These are phyloP conservation scores for Salmo trutta DNA, from an alignment of 2,797 vertebrate species.

Conservation along the genomic window DNA sequence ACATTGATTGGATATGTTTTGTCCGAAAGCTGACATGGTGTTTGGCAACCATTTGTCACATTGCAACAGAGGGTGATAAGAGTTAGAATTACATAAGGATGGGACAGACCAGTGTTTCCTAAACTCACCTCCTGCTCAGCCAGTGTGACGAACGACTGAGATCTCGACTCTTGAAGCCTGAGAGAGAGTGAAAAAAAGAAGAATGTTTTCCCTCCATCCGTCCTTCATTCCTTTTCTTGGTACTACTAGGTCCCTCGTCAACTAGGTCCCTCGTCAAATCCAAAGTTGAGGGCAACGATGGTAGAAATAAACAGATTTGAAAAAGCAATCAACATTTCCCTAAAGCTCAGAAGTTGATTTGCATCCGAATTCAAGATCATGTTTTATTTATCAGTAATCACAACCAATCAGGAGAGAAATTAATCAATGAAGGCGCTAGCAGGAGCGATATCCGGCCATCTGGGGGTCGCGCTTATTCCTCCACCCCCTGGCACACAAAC, in stretches of 20 bases:
- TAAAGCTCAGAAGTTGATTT: conserved; percentile 77
- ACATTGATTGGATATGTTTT: neutral
- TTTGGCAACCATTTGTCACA: neutral
- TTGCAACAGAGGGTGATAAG: neutral
- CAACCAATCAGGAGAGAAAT: conserved; percentile 90
- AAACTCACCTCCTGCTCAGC: conserved; percentile 9
- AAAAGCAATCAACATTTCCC: conserved; percentile 83
- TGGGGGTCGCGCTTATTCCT: conserved; percentile 80
- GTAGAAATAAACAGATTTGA: conserved; percentile 81
- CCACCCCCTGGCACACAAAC: conserved; percentile 49
- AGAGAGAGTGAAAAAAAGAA: conserved; percentile 42
- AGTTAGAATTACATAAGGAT: neutral
- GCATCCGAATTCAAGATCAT: conserved; percentile 81
- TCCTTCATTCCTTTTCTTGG: conserved; percentile 14
- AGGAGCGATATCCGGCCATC: conserved; percentile 86
- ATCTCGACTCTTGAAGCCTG: conserved; percentile 49
- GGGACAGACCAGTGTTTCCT: neutral
- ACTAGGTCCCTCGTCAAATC: conserved; percentile 64
- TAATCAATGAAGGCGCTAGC: conserved; percentile 84
- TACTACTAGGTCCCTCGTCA: conserved; percentile 57
- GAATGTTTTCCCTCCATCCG: conserved; percentile 20
- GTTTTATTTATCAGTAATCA: conserved; percentile 90
- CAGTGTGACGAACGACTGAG: conserved; percentile 35
- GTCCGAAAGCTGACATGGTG: neutral
- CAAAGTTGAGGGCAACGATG: conserved; percentile 73